Percentiles rank a stretch among this genome's conserved stretches.
phyloP scores from a whole-genome alignment of 2,797 vertebrate genomes.

The Perodicticus potto region DNA sequence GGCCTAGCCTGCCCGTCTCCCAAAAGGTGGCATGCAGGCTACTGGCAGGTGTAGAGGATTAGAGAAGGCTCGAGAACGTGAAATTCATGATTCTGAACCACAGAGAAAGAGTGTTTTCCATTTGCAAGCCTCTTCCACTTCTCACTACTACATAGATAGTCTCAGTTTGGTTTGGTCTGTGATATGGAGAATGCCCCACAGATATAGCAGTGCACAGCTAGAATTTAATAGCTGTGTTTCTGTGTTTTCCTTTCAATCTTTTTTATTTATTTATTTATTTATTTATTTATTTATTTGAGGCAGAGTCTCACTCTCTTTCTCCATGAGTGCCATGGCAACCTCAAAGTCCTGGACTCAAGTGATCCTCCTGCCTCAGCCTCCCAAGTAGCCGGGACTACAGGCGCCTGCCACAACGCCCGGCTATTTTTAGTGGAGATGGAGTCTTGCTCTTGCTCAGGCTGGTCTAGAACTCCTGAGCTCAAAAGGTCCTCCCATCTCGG shows the following conservation, averaged over 20 bases:
- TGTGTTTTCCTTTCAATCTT: not conserved
- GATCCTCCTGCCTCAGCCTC: too few species aligned
- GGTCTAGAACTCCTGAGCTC: too few species aligned
- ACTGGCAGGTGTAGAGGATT: not conserved
- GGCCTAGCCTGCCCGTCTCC: not conserved
- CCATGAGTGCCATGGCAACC: too few species aligned
- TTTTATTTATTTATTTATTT: not conserved
- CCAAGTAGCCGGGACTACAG: too few species aligned
- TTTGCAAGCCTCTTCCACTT: not conserved
- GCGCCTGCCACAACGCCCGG: too few species aligned
- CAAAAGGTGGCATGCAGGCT: not conserved
- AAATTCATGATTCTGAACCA: not conserved
- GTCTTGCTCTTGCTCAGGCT: too few species aligned
- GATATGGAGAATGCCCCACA: not conserved
- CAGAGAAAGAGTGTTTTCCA: not conserved
- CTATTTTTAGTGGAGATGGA: too few species aligned
- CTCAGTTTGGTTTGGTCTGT: not conserved
- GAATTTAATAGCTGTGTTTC: not conserved
- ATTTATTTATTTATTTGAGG: too few species aligned
- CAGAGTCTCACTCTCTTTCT: too few species aligned
- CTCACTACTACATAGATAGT: not conserved
- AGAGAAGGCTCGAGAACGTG: not conserved
- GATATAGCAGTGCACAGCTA: accelerated
- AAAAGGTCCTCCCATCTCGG: too few species aligned
- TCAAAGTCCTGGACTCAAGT: too few species aligned